Evolutionary conservation across 2,797 vertebrate species (phyloP).

Genomic region (Lindbergichthys nudifrons): DNA sequence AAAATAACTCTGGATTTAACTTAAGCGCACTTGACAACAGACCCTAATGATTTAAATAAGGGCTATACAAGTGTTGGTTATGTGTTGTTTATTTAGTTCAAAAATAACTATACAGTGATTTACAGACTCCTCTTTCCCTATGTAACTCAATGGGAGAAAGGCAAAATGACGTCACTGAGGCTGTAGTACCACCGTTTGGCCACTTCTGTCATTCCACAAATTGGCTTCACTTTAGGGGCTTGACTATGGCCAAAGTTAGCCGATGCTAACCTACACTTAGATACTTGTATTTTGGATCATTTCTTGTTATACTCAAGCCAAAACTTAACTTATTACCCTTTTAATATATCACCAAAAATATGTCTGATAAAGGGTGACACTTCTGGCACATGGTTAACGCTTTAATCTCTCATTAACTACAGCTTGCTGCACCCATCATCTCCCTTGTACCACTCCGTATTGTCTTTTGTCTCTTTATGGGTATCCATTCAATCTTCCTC

Average conservation of each 20-base stretch:
- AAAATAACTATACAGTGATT: too few species aligned
- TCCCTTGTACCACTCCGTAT: neutral
- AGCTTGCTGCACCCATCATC: neutral
- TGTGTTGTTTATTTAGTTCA: too few species aligned
- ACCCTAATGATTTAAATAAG: too few species aligned
- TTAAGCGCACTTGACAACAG: too few species aligned
- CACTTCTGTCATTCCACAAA: too few species aligned
- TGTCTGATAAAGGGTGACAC: rapidly evolving
- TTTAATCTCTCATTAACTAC: neutral
- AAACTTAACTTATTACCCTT: rapidly evolving
- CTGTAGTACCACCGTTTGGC: too few species aligned
- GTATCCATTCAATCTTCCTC: neutral
- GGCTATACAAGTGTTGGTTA: too few species aligned
- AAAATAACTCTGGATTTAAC: too few species aligned
- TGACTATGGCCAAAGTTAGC: conserved; percentile 34
- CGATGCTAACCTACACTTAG: conserved; percentile 50
- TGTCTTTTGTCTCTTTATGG: conserved; percentile 41
- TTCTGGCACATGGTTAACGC: rapidly evolving
- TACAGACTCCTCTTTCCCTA: too few species aligned
- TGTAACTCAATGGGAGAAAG: too few species aligned
- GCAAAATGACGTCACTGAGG: too few species aligned
- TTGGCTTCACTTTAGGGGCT: too few species aligned
- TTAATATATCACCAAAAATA: rapidly evolving
- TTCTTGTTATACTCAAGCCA: rapidly evolving
- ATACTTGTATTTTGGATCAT: neutral